A percentile compares a stretch with the other conserved stretches of the same genome.
Conservation (phyloP, 2,888 invertebrate genomes). For the Pegoplata infirma region DNA sequence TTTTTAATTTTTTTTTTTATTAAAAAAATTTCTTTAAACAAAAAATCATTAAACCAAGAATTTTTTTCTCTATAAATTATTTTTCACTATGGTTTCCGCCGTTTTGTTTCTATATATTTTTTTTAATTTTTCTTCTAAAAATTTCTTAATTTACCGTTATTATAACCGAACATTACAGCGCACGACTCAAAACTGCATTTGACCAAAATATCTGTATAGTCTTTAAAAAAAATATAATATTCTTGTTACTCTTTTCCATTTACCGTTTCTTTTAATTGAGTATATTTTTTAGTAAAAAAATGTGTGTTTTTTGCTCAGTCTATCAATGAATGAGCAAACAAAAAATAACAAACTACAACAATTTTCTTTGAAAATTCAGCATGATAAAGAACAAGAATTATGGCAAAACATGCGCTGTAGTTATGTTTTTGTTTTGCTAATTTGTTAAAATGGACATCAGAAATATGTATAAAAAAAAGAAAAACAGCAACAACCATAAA, state of each 20-base stretch:
- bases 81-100: conserved; percentile 13
- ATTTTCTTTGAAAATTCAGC: neutral
- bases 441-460: conserved; percentile 6
- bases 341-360: neutral
- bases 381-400: conserved; percentile 4
- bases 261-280: conserved; percentile 22
- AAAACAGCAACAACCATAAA: conserved; percentile 1
- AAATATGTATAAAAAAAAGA: conserved; percentile 3
- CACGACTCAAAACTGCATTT: conserved; percentile 75
- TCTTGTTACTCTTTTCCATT: too few relatives aligned
- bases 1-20: neutral
- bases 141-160: conserved; percentile 46
- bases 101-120: conserved; percentile 23
- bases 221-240: neutral
- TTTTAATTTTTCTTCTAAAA: conserved; percentile 23
- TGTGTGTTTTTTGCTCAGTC: neutral
- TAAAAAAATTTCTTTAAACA: neutral
- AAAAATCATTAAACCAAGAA: conserved; percentile 19
- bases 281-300: neutral
- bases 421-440: conserved; percentile 59
- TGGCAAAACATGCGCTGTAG: conserved; percentile 41
- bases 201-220: conserved; percentile 13
- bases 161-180: conserved; percentile 71
- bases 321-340: neutral
- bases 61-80: conserved; percentile 11